Evolutionary conservation across 2,888 invertebrate genomes (phyloP).

Genomic region (Vesta saturnalis): DNA sequence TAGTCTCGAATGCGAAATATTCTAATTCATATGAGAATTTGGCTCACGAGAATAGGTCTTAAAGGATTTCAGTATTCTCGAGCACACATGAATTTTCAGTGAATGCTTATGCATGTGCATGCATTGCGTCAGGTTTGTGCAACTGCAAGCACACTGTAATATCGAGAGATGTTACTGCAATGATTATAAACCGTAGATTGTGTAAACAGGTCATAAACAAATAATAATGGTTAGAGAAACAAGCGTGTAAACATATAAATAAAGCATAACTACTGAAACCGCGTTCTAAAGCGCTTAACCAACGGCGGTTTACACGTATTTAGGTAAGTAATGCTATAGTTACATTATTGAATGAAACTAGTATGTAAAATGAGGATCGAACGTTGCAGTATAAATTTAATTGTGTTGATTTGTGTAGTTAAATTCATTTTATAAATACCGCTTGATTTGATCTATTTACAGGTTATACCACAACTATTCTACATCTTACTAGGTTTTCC

Average conservation of each 20-base stretch:
- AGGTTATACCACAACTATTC: too few species aligned
- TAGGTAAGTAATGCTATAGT: not conserved
- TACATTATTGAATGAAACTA: not conserved
- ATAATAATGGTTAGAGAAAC: constrained; percentile 41
- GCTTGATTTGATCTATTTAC: too few species aligned
- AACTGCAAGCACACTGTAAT: not conserved
- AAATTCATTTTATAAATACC: too few species aligned
- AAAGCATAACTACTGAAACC: constrained; percentile 41
- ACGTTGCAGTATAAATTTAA: too few species aligned
- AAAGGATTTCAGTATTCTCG: not conserved
- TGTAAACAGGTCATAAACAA: constrained; percentile 42
- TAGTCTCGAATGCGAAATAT: not conserved
- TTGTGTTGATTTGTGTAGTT: too few species aligned
- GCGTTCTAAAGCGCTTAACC: constrained; percentile 23
- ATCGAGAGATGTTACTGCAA: not conserved
- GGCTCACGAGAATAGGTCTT: not conserved
- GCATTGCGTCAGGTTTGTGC: too few species aligned
- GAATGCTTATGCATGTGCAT: too few species aligned
- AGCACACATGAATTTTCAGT: not conserved
- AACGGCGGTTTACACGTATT: not conserved
- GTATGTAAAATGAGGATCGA: too few species aligned
- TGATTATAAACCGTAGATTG: constrained; percentile 40
- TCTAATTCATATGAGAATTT: not conserved
- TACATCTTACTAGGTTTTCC: too few species aligned
- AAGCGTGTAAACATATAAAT: constrained; percentile 41